These are phyloP conservation scores for Melikaiella ostensackeni DNA, from an alignment of 2,888 invertebrate genomes.

Conservation along the genomic window DNA sequence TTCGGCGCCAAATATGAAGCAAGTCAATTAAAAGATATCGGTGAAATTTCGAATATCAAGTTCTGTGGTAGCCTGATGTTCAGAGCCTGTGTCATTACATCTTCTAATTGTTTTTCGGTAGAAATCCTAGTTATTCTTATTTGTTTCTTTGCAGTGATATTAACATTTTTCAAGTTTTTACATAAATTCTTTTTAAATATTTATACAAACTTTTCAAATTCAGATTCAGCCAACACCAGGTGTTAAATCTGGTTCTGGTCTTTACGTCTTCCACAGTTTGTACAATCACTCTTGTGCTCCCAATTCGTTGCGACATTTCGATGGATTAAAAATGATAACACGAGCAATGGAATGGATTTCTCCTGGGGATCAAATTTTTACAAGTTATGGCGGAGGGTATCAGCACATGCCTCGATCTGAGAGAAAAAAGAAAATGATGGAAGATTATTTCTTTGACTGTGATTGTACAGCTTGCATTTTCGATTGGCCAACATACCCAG, in stretches of 20 bases:
- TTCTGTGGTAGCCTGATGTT: conserved; percentile 72
- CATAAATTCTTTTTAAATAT: too few relatives aligned
- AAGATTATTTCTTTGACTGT: conserved; percentile 73
- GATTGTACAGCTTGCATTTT: conserved; percentile 68
- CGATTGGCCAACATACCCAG: conserved; percentile 71
- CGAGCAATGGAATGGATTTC: conserved; percentile 70
- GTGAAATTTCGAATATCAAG: conserved; percentile 60
- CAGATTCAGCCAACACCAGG: conserved; percentile 74
- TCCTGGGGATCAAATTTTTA: conserved; percentile 73
- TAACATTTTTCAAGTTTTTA: too few relatives aligned
- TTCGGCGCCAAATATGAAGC: conserved; percentile 66
- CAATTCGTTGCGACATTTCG: conserved; percentile 73
- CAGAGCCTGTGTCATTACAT: conserved; percentile 72
- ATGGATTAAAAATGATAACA: conserved; percentile 72
- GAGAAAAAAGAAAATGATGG: conserved; percentile 67
- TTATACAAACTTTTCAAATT: conserved; percentile 26
- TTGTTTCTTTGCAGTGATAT: not conserved
- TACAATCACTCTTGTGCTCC: conserved; percentile 74
- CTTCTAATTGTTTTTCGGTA: conserved; percentile 75
- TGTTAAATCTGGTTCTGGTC: conserved; percentile 71
- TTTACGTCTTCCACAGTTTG: conserved; percentile 70
- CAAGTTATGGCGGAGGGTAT: conserved; percentile 73
- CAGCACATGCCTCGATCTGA: conserved; percentile 66
- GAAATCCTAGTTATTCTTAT: conserved; percentile 41
- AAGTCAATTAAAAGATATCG: conserved; percentile 62